phyloP scores from a whole-genome alignment of 2,113 vertebrate species.

The Bubalus kerabau region DNA sequence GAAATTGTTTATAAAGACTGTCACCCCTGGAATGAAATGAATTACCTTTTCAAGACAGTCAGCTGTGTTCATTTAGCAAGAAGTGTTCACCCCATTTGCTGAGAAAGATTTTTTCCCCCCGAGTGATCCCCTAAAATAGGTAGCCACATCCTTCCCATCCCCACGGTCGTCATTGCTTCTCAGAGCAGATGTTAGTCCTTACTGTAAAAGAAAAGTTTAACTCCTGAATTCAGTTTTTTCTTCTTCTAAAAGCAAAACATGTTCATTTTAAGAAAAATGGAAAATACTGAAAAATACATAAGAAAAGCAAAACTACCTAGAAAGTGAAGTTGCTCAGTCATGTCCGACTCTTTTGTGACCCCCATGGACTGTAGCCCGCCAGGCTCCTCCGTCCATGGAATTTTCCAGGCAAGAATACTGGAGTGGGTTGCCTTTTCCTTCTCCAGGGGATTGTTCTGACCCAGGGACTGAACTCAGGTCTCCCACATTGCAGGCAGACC shows the following conservation, averaged over 20 bases:
- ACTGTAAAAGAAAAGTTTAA: not conserved
- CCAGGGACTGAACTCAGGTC: not conserved
- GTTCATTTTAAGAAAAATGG: not conserved
- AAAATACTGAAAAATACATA: not conserved
- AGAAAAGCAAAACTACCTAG: not conserved
- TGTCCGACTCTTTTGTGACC: not conserved
- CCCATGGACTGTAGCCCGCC: not conserved
- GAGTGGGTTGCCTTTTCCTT: not conserved
- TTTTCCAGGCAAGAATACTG: not conserved
- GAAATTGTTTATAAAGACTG: not conserved
- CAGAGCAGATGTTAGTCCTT: not conserved
- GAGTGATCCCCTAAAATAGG: not conserved
- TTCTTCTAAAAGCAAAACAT: conserved; percentile 8
- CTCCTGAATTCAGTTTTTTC: not conserved
- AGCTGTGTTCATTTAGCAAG: not conserved
- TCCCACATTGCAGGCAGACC: not conserved
- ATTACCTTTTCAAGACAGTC: not conserved
- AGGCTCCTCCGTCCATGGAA: not conserved
- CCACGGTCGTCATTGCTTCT: not conserved
- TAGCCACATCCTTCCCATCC: not conserved
- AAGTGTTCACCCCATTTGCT: not conserved
- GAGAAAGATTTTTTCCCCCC: not conserved
- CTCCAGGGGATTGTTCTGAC: not conserved
- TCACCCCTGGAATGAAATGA: not conserved
- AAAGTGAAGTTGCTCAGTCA: not conserved